Evolutionary conservation across 2,113 vertebrate species (phyloP).

Genomic region (Etheostoma spectabile): DNA sequence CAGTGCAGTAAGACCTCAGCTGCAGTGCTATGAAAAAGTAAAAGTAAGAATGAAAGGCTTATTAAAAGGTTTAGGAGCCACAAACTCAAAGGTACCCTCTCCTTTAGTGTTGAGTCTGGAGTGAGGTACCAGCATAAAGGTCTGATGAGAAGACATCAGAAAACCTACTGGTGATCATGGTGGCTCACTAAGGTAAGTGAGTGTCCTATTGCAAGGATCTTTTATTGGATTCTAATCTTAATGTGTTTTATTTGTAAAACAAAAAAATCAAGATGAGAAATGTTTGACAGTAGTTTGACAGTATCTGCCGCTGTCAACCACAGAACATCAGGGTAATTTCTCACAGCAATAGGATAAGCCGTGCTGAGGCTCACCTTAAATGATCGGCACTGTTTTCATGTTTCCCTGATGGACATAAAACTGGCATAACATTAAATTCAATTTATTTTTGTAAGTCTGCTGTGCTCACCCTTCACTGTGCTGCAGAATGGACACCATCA

Average conservation of each 20-base stretch:
- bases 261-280: background rate
- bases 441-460: background rate
- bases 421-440: too few relatives aligned
- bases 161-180: constrained; percentile 2
- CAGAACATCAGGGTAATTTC: background rate
- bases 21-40: constrained; percentile 30
- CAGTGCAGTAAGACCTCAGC: constrained; percentile 13
- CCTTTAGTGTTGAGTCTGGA: background rate
- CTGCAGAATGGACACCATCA: constrained; percentile 97
- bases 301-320: background rate
- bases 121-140: background rate
- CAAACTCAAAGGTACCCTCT: constrained; percentile 1
- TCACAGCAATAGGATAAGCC: background rate
- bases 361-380: background rate
- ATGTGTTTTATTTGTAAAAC: background rate
- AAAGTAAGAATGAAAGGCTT: constrained; percentile 5
- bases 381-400: background rate
- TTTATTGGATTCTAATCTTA: background rate
- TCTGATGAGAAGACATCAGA: background rate
- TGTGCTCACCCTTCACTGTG: constrained; percentile 94
- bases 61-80: background rate
- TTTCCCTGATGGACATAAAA: background rate
- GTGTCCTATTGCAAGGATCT: background rate
- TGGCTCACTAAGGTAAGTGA: background rate
- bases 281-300: background rate